Percentiles rank a stretch among this genome's conserved stretches.
Conservation (phyloP, 2,797 vertebrate genomes). For the Cyclopterus lumpus region DNA sequence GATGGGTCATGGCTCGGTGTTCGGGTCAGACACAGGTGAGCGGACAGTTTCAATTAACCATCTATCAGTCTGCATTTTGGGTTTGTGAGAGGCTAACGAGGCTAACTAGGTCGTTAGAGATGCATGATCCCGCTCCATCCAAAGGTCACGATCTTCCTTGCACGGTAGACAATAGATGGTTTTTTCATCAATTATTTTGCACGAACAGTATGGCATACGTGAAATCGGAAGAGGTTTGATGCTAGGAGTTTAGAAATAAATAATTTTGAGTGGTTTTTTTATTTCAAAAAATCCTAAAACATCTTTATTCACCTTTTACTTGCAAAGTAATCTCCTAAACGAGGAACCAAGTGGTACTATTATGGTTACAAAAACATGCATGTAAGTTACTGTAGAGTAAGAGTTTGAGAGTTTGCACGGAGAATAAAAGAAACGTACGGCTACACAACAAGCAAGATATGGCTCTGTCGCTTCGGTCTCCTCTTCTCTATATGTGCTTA, state of each 20-base stretch:
- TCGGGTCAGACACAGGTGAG: slow-evolving; percentile 72
- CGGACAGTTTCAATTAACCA: slow-evolving; percentile 42
- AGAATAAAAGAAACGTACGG: not conserved
- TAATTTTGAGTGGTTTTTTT: not conserved
- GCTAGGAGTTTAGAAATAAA: not conserved
- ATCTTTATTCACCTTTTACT: not conserved
- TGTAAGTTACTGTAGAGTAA: not conserved
- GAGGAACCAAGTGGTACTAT: not conserved
- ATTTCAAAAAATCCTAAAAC: not conserved
- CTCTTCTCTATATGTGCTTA: slow-evolving; percentile 33
- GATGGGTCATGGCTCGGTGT: slow-evolving; percentile 51
- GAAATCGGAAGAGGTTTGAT: not conserved
- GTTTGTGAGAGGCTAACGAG: not conserved
- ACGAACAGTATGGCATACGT: not conserved
- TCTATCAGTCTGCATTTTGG: slow-evolving; percentile 34
- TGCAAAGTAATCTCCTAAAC: not conserved
- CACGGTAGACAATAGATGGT: not conserved
- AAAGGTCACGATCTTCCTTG: not conserved
- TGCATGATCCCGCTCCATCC: not conserved
- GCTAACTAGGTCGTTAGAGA: not conserved
- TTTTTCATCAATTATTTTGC: not conserved
- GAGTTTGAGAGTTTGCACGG: slow-evolving; percentile 11
- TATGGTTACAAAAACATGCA: not conserved
- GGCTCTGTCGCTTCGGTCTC: slow-evolving; percentile 35
- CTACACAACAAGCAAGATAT: slow-evolving; percentile 23